Conservation (phyloP, 2,888 invertebrate genomes). For the Eilema sororculum region DNA sequence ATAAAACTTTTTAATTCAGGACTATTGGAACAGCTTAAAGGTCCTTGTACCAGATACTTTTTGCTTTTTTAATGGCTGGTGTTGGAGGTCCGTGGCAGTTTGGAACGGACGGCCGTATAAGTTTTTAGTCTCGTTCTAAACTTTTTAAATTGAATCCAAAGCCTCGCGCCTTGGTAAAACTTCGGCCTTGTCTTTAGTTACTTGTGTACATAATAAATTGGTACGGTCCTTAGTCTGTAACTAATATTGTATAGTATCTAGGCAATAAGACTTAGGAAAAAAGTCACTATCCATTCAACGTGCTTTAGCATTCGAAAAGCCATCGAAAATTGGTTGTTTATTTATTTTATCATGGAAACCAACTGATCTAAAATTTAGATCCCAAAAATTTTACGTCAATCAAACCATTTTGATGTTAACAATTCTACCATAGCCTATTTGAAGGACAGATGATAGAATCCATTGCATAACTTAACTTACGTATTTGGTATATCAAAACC, state of each 20-base stretch:
- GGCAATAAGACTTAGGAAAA: neutral
- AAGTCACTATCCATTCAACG: neutral
- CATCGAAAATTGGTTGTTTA: too few relatives aligned
- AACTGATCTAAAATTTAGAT: slow-evolving; percentile 11
- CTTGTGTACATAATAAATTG: slow-evolving; percentile 69
- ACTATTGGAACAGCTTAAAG: slow-evolving; percentile 47
- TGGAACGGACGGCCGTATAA: slow-evolving; percentile 50
- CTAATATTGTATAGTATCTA: too few relatives aligned
- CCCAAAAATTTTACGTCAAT: too few relatives aligned
- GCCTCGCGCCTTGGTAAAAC: slow-evolving; percentile 50
- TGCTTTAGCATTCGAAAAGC: too few relatives aligned
- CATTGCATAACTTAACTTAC: too few relatives aligned
- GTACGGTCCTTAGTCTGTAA: slow-evolving; percentile 45
- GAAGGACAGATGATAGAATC: too few relatives aligned
- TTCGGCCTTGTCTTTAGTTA: slow-evolving; percentile 53
- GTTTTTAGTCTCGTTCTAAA: slow-evolving; percentile 61
- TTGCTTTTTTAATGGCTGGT: slow-evolving; percentile 49
- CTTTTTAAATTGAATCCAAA: slow-evolving; percentile 76
- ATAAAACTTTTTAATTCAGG: slow-evolving; percentile 45
- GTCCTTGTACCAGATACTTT: slow-evolving; percentile 34
- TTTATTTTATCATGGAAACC: too few relatives aligned
- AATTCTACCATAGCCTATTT: too few relatives aligned
- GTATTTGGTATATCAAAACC: too few relatives aligned
- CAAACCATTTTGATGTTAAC: too few relatives aligned
- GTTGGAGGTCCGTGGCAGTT: slow-evolving; percentile 45